These are phyloP conservation scores for Stictocephala bisonia DNA, from an alignment of 2,888 invertebrate genomes.

Conservation along the genomic window DNA sequence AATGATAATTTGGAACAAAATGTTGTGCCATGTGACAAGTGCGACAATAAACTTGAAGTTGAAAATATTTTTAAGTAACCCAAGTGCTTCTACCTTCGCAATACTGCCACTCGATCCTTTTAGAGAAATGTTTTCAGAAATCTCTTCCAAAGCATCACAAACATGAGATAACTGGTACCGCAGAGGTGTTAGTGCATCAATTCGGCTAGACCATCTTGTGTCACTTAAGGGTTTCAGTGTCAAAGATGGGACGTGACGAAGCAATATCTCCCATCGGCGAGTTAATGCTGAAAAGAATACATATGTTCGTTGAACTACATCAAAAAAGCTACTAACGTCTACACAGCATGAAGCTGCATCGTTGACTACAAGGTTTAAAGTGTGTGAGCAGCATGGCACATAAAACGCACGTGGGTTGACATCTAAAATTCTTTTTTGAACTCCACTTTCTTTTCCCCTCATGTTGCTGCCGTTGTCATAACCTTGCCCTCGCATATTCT, in stretches of 20 bases:
- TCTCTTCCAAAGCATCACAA: too few species aligned
- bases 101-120: constrained; percentile 1
- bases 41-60: neutral
- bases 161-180: neutral
- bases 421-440: constrained; percentile 22
- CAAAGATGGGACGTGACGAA: neutral
- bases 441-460: constrained; percentile 28
- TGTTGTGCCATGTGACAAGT: neutral
- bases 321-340: constrained; percentile 1
- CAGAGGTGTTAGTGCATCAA: constrained; percentile 2
- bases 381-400: constrained; percentile 19
- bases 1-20: neutral
- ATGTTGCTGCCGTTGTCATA: constrained; percentile 38
- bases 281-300: constrained; percentile 10
- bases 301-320: too few species aligned
- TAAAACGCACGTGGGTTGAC: constrained; percentile 31
- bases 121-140: neutral
- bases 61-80: neutral
- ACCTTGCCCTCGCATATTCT: constrained; percentile 16
- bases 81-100: neutral
- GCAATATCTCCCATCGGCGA: neutral
- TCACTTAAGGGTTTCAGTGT: constrained; percentile 15
- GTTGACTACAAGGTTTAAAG: constrained; percentile 14
- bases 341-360: neutral
- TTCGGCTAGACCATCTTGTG: constrained; percentile 10